Evolutionary conservation across 2,888 invertebrate species (phyloP), one percentile per base, ranked within the genome.

Genomic region (Drosophila neonasuta): DNA sequence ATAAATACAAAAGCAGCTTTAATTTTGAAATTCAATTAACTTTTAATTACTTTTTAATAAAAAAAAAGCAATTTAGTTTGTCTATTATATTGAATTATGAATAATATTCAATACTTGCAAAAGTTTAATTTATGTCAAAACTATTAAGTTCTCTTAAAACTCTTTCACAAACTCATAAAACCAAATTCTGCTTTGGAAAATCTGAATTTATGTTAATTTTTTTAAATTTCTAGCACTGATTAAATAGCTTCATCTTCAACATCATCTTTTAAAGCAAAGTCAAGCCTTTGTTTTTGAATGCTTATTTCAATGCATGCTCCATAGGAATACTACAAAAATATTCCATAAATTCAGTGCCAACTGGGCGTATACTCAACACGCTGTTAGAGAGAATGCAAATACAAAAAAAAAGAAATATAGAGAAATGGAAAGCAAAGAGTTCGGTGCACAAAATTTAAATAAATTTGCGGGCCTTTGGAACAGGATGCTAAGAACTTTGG

Each of bases 361-460:
- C 29, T 3, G 44, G 2, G 7, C 10, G 32, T 50, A 46, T 13
- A 3, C 29, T 9, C 20, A 7, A 20, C 20, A 20, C 20, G 20
- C 20, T 20, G 20, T 20, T 20, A 20, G 20, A 20, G 20, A 4
- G 20, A 20, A 42, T 10, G 30, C 8, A 44, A 11, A 59, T 4
- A 20, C 20, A 52, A 15, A 9, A 32, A 51, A 34, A 11, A 11
- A 10, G 0, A 7, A 34, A 24, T 24, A 24, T 24, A 24, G 24
- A 42, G 9, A 58, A 56, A 70, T 24, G 24, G 24, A 24, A 24
- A 24, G 24, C 24, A 24, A 78, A 76, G 77, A 80, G 82, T 85
- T 79, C 41, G 64, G 59, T 59, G 48, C 62, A 68, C 72, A 65
- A 63, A 82, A 81, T 81, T 81, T 85, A 81, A 81, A 81, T 81